phyloP scores from a whole-genome alignment of 2,888 invertebrate genomes.

The Cantharis flavilabris region DNA sequence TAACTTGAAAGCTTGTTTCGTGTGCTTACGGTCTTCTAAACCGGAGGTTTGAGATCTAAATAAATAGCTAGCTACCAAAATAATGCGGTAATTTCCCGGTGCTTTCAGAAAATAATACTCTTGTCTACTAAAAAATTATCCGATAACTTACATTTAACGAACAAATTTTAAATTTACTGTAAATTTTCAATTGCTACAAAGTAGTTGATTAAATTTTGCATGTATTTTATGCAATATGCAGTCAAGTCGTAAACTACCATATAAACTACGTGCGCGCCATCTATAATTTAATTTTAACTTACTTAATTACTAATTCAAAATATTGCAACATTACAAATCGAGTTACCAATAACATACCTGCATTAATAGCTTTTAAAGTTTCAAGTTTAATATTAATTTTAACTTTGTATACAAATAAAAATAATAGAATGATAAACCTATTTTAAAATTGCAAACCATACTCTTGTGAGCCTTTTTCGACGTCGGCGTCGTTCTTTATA shows the following conservation, averaged over 20 bases:
- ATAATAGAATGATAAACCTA: too few species aligned
- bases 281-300: slow-evolving; percentile 1
- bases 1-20: not conserved
- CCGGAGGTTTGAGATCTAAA: not conserved
- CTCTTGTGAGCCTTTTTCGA: too few species aligned
- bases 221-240: not conserved
- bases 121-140: not conserved
- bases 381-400: not conserved
- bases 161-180: too few species aligned
- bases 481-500: too few species aligned
- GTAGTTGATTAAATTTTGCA: not conserved
- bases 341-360: not conserved
- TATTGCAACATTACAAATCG: not conserved
- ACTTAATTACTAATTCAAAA: slow-evolving; percentile 2
- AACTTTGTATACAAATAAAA: too few species aligned
- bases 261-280: not conserved
- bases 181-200: not conserved
- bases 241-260: not conserved
- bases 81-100: not conserved
- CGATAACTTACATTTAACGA: too few species aligned
- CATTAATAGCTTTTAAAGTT: not conserved
- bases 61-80: not conserved
- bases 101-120: not conserved
- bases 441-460: too few species aligned
- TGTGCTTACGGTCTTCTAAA: not conserved